These are phyloP conservation scores for Illadopsis cleaveri DNA, from an alignment of 2,113 vertebrate species.

Conservation along the genomic window DNA sequence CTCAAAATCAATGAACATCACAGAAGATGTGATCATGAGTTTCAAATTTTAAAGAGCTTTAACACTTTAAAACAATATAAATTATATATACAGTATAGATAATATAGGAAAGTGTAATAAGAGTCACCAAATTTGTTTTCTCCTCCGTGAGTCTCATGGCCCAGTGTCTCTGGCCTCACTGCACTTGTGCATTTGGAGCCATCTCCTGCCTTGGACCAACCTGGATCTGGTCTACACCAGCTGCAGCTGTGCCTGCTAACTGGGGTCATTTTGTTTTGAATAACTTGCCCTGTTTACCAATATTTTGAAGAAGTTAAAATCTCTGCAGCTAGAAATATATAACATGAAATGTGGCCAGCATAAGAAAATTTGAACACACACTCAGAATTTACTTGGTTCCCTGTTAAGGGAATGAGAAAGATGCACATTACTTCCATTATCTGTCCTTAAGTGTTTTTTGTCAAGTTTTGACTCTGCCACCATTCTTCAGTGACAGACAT, in stretches of 20 bases:
- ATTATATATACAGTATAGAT: neutral
- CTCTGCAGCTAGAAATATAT: neutral
- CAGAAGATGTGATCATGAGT: accelerated
- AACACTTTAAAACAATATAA: neutral
- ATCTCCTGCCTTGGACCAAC: neutral
- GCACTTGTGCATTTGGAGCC: neutral
- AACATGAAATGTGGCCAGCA: neutral
- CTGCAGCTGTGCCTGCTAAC: neutral
- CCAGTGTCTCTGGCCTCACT: neutral
- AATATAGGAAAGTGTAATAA: neutral
- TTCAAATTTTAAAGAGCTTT: neutral
- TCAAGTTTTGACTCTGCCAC: constrained; percentile 51
- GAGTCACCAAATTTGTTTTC: neutral
- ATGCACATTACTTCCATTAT: constrained; percentile 1
- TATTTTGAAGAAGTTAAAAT: neutral
- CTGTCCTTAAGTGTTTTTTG: constrained; percentile 60
- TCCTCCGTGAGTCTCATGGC: neutral
- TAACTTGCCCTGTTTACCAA: neutral
- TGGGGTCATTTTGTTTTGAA: neutral
- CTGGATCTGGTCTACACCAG: neutral
- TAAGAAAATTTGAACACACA: constrained; percentile 21
- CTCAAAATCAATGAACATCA: neutral
- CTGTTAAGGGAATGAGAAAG: neutral
- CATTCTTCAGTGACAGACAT: constrained; percentile 22
- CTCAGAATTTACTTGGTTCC: neutral